Base-by-base conservation (phyloP, 2,113 vertebrate genomes). In the Jaculus jaculus region DNA sequence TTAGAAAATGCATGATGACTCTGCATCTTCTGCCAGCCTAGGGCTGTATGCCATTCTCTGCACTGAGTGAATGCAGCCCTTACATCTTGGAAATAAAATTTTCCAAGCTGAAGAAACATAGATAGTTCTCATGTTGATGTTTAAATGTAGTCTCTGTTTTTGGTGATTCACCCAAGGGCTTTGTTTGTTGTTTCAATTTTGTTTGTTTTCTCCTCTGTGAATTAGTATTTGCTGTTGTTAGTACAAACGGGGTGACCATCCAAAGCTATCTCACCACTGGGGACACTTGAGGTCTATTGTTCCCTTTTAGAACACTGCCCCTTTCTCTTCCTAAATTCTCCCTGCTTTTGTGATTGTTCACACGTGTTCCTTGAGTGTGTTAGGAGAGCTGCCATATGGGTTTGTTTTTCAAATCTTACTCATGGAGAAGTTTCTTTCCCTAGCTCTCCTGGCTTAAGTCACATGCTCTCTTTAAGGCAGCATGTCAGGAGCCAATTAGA, bases 401-500 rank as follows among this genome's bases (percentile, higher is more conserved):
- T 37, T 85, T 85, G 28, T 79, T 61, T 82, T 87, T 69, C 83
- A 61, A 17, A 21, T 60, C 80, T 18, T 30, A 39, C 71, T 84
- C 28, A 2, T 1, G 7, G 91, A 84, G 91, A 86, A 92, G 81
- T 84, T 91, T 87, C 63, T 92, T 66, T 75, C 65, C 68, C 2
- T 4, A 4, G 26, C 47, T 87, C n/a, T 28, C 28, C 26, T 7
- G 82, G 60, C 82, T 82, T 58, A 26, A 82, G 84, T 83, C 90
- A 58, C 93, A 78, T 2, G 51, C 72, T 72, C 54, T 54, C 42
- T 83, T 24, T 74, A 54, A 54, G 54, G 75, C 80, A 74, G 37
- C 68, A 0, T 87, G 86, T 88, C 72, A 71, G 94, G 84, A 95
- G 94, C 84, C 21, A 47, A 90, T 94, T 96, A 94, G 34, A 82